Evolutionary conservation across 2,113 vertebrate species (phyloP), one percentile per base, ranked within the genome.

Genomic region (Pitta sordida): DNA sequence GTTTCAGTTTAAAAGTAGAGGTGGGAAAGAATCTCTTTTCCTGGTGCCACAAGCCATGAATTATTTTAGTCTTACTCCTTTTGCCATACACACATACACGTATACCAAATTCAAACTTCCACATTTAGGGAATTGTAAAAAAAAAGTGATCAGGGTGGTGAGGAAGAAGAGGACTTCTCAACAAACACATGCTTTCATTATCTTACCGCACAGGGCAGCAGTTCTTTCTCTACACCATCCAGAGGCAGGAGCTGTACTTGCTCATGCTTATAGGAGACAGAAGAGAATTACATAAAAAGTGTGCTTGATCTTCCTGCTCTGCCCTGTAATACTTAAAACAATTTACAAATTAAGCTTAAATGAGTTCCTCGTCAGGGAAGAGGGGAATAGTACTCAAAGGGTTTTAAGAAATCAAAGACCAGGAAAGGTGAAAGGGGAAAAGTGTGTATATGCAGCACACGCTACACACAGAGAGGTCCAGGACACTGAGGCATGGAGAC

Each of bases 401-500:
- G 15, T 46, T 90, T 88, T 80, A 67, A 76, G 55, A 80, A 70
- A 37, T 63, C 59, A 49, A 88, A 77, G 44, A 77, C n/a, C 59
- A 74, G 32, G 52, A 79, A 52, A 85, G 63, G 84, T 86, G 51
- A 85, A 91, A 96, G 75, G 48, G 27, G 34, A 73, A 39, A 76
- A 53, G 43, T 8, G 16, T 62, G n/a, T 55, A 29, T 51, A 26
- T 5, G 15, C 13, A 64, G 83, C 77, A 76, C 51, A 78, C 32
- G 34, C n/a, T 67, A 37, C 52, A 69, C 23, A 52, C 34, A 91
- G 73, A 63, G 32, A 20, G 7, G 44, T 48, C 62, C 53, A 71
- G 69, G 49, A 96, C 90, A 67, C 71, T 69, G 91, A 93, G 65
- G 71, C 94, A 93, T 80, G 62, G 74, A 94, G 83, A 91, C 76